Conservation (phyloP, 1,140 invertebrate species). For the Platorchestia sp. region DNA sequence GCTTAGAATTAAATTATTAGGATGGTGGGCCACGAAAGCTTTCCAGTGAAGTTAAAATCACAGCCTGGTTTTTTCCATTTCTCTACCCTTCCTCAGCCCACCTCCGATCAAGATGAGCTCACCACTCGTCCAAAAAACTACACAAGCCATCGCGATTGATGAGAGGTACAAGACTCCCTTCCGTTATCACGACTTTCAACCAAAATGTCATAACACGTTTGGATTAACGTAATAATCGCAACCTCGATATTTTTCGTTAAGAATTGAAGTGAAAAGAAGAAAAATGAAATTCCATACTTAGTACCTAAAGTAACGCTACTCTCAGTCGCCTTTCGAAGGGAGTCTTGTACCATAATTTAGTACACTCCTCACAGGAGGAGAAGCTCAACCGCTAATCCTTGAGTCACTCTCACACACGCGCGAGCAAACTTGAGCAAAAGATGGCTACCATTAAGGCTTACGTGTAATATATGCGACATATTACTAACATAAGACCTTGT, state of each 20-base stretch:
- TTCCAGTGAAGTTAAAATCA: conserved; percentile 45
- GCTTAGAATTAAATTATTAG: conserved; percentile 42
- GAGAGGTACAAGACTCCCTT: neutral
- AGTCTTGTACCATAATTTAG: neutral
- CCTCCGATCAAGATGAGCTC: neutral
- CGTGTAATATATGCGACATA: neutral
- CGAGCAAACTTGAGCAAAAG: conserved; percentile 38
- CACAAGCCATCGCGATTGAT: neutral
- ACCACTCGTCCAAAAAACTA: neutral
- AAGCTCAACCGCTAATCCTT: neutral
- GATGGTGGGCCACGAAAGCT: conserved; percentile 51
- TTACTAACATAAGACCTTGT: conserved; percentile 23
- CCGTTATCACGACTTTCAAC: neutral
- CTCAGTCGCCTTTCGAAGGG: neutral
- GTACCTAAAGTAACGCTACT: neutral
- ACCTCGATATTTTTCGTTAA: neutral
- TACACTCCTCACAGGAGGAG: neutral
- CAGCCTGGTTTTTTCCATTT: conserved; percentile 23
- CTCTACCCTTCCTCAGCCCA: conserved; percentile 14
- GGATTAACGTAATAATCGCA: neutral
- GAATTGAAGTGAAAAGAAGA: neutral
- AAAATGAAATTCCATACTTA: neutral
- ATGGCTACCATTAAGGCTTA: conserved; percentile 30
- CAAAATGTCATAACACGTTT: neutral
- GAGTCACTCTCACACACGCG: neutral